These are phyloP conservation scores for Caenorhabditis sp. DNA, from an alignment of 2,888 invertebrate genomes.

Conservation along the genomic window DNA sequence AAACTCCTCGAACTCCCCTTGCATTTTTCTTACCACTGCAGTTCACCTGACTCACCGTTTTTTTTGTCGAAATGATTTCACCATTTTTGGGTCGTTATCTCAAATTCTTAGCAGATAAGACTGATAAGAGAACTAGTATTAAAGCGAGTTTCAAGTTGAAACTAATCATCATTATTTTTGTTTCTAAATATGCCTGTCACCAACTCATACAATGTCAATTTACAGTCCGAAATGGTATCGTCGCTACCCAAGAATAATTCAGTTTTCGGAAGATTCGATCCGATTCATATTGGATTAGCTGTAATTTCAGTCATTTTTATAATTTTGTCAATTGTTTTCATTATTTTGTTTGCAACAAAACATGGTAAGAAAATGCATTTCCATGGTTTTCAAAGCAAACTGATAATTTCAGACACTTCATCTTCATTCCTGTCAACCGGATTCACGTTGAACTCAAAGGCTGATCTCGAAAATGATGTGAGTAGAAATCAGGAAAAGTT, in stretches of 20 bases:
- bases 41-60: not conserved
- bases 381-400: not conserved
- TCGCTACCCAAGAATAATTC: conserved; percentile 4
- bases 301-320: conserved; percentile 28
- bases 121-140: not conserved
- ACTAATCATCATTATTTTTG: not conserved
- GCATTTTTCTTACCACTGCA: not conserved
- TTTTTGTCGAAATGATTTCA: not conserved
- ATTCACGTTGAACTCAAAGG: conserved; percentile 14
- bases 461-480: conserved; percentile 3
- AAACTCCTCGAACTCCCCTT: not conserved
- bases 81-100: not conserved
- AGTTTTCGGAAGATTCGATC: conserved; percentile 31
- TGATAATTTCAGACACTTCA: conserved; percentile 15
- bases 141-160: not conserved
- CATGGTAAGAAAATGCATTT: conserved; percentile 15
- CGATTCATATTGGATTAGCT: conserved; percentile 31
- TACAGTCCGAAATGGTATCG: not conserved
- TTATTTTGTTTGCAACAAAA: conserved; percentile 36
- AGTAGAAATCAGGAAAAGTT: not conserved
- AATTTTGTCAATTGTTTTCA: conserved; percentile 37
- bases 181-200: not conserved
- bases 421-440: conserved; percentile 26
- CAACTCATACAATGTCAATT: not conserved
- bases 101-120: not conserved